These are phyloP conservation scores for Okamejei kenojei DNA, from an alignment of 2,797 vertebrate genomes.

Conservation along the genomic window DNA sequence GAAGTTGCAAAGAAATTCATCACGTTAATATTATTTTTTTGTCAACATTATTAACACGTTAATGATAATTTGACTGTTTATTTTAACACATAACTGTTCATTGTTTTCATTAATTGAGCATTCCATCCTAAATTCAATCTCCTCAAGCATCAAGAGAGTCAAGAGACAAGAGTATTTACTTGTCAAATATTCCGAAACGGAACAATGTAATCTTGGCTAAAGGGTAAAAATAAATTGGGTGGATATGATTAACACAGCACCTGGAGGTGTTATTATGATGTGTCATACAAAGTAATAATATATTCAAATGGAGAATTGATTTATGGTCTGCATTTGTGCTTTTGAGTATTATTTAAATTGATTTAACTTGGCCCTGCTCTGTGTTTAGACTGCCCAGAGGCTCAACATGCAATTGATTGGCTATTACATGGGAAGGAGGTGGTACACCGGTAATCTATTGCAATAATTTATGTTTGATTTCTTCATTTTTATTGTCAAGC, in stretches of 20 bases:
- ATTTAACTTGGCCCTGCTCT: not conserved
- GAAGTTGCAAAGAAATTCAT: no score
- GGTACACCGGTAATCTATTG: not conserved
- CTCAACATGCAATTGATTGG: not conserved
- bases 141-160: not conserved
- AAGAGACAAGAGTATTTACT: no score
- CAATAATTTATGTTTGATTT: conserved; percentile 13
- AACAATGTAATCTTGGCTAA: not conserved
- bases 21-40: no score
- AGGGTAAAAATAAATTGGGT: not conserved
- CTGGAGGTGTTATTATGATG: not conserved
- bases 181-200: no score
- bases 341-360: not conserved
- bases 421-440: not conserved
- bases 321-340: not conserved
- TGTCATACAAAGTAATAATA: not conserved
- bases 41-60: no score
- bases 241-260: not conserved
- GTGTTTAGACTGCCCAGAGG: not conserved
- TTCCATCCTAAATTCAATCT: not conserved
- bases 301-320: not conserved
- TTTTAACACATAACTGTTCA: no score
- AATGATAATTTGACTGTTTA: no score
- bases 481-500: not conserved
- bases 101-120: no score